Conservation (phyloP, 1,140 invertebrate species). For the Halesus radiatus region DNA sequence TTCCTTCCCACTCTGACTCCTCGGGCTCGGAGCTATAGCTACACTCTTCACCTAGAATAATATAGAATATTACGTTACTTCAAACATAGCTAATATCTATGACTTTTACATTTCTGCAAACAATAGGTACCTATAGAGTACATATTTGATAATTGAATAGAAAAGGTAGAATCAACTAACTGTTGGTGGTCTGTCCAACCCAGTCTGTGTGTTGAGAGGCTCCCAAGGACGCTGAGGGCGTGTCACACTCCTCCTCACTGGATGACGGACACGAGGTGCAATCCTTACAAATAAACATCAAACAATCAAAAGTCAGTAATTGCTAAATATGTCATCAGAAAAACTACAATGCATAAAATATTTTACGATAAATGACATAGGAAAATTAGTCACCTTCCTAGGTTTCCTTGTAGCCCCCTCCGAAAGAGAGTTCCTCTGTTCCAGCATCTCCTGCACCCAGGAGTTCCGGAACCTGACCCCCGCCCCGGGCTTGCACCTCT, state of each 20-base stretch:
- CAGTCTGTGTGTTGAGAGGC: conserved; percentile 77
- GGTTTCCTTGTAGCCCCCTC: conserved; percentile 60
- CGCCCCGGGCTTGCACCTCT: conserved; percentile 54
- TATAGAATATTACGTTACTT: no score
- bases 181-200: conserved; percentile 88
- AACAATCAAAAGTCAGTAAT: no score
- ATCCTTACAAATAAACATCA: conserved; percentile 20
- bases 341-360: not conserved
- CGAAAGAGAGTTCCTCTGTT: conserved; percentile 58
- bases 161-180: conserved; percentile 66
- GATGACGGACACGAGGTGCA: conserved; percentile 60
- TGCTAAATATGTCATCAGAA: no score
- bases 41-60: conserved; percentile 76
- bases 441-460: conserved; percentile 62
- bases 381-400: conserved; percentile 59
- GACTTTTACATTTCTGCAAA: no score
- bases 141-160: not conserved
- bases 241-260: conserved; percentile 75
- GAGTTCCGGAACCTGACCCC: conserved; percentile 65
- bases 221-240: conserved; percentile 76
- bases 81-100: no score
- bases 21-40: conserved; percentile 85
- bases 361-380: not conserved
- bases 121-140: no score
- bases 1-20: conserved; percentile 70